Base-by-base conservation (phyloP, 2,113 vertebrate species). In the Hoplias malabaricus region DNA sequence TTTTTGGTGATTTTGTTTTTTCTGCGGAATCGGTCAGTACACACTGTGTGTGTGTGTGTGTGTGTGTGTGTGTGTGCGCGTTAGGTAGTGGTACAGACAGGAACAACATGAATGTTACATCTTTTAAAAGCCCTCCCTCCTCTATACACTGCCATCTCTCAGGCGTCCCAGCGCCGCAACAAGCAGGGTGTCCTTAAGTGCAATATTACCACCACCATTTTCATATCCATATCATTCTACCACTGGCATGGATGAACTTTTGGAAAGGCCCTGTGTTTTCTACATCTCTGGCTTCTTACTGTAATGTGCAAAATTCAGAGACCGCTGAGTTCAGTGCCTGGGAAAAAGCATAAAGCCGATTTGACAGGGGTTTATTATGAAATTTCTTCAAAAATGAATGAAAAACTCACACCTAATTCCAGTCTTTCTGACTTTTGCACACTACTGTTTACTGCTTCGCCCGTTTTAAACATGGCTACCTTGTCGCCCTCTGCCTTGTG, bases 1-100 rank as follows among this genome's bases (percentile, higher is more conserved):
- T 50, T 53, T 34, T 50, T 48, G 14, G 38, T 16, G 25, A 46
- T 16, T 69, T 77, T 27, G 66, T 69, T 77, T n/a, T n/a, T 69
- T 61, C 36, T 59, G 38, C 23, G 19, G 21, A 33, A 27, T 43
- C 73, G 69, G 77, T 88, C 75, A 73, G 83, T 81, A 80, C 50
- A 65, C 38, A 67, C 48, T 73, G 8, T 71, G 57, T 59, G 75
- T 62, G 61, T 50, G 40, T 21, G 59, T 43, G 73, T 11, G 29
- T 21, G 29, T n/a, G n/a, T n/a, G n/a, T n/a, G n/a, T 46, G 25
- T 29, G 25, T 29, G 3, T 53, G 46, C 21, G 27, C 21, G 34
- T 19, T n/a, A 33, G n/a, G 42, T 12, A 23, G 36, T 46, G 53
- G 43, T 57, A 57, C 38, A 54, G 27, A 65, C 46, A 46, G 59